These are phyloP conservation scores for Pachymerium ferrugineum DNA, from an alignment of 2,888 invertebrate species.

Conservation along the genomic window DNA sequence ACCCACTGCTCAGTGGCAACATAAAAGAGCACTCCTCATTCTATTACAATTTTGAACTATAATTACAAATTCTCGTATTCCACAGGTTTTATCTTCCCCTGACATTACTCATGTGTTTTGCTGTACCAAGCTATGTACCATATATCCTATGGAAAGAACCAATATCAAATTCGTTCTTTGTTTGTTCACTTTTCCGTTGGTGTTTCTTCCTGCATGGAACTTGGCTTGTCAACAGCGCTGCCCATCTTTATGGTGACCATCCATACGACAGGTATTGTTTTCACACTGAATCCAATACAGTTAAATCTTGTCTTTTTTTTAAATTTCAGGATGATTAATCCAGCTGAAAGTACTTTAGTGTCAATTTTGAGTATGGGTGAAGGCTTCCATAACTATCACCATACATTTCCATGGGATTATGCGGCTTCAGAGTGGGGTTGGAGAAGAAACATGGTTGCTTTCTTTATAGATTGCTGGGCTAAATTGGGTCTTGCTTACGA, in stretches of 20 bases:
- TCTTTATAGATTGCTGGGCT: conserved; percentile 73
- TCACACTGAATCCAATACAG: not conserved
- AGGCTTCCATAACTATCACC: conserved; percentile 93
- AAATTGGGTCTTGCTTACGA: conserved; percentile 83
- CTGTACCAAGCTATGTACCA: not conserved
- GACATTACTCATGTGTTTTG: conserved; percentile 15
- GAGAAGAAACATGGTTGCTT: conserved; percentile 65
- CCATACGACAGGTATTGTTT: conserved; percentile 48
- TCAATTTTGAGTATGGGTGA: conserved; percentile 64
- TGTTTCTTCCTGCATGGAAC: conserved; percentile 49
- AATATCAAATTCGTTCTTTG: conserved; percentile 43
- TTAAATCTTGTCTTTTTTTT: not conserved
- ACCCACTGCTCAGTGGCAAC: no score
- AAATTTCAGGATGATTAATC: conserved; percentile 39
- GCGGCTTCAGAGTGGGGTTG: conserved; percentile 77
- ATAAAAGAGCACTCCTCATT: no score
- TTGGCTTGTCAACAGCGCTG: conserved; percentile 51
- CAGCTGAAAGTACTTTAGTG: conserved; percentile 41
- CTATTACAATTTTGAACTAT: no score
- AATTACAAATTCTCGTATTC: not conserved
- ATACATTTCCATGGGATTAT: conserved; percentile 90
- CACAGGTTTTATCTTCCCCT: conserved; percentile 5
- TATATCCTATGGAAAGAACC: conserved; percentile 12
- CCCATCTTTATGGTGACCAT: conserved; percentile 50
- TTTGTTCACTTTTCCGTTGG: conserved; percentile 48